Evolutionary conservation across 2,888 invertebrate species (phyloP).

Genomic region (Lasioglossum malachurum): DNA sequence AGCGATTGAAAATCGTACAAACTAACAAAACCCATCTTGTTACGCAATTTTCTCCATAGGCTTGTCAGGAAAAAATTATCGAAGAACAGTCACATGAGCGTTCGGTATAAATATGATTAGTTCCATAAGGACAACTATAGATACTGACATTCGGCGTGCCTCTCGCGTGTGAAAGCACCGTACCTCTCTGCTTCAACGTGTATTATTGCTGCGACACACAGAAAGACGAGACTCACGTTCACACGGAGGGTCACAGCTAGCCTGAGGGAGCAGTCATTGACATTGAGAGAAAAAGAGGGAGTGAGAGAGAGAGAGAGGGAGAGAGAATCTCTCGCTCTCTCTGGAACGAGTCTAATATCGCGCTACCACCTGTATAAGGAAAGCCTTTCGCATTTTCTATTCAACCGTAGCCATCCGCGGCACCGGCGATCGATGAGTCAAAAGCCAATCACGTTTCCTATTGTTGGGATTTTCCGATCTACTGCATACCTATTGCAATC

Average conservation of each 20-base stretch:
- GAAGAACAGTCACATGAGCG: background rate
- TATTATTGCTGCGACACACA: constrained; percentile 58
- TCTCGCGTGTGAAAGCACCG: constrained; percentile 75
- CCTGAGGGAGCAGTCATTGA: constrained; percentile 79
- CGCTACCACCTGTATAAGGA: constrained; percentile 59
- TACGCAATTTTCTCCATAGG: background rate
- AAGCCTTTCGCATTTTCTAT: constrained; percentile 61
- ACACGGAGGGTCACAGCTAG: constrained; percentile 75
- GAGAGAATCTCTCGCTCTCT: constrained; percentile 3
- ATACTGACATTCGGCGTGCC: constrained; percentile 35
- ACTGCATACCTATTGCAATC: background rate
- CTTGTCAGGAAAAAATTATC: background rate
- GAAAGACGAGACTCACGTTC: constrained; percentile 73
- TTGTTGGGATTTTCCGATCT: background rate
- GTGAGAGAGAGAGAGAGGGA: constrained; percentile 26
- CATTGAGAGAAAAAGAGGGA: constrained; percentile 73
- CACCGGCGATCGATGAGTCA: background rate
- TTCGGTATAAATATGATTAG: constrained; percentile 45
- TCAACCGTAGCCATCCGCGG: constrained; percentile 41
- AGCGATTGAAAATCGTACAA: background rate
- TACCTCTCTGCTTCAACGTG: constrained; percentile 59
- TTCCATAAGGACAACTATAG: constrained; percentile 16
- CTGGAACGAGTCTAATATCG: constrained; percentile 75
- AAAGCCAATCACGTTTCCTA: background rate
- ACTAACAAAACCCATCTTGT: background rate